Base-by-base conservation (phyloP, 2,797 vertebrate genomes). In the Buphagus erythrorhynchus region DNA sequence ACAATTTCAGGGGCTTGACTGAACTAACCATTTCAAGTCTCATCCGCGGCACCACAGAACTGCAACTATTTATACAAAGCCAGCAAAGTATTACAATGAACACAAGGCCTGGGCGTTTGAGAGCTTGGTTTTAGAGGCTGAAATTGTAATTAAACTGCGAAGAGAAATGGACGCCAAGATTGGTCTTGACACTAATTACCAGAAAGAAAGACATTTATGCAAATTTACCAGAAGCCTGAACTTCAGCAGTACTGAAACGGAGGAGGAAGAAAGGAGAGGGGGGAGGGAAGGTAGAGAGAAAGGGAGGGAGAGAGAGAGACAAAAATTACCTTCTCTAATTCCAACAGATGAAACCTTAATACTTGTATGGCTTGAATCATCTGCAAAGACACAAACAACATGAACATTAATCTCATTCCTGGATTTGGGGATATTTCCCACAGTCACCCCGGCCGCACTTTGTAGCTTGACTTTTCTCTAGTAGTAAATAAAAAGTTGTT, bases 351-450 rank as follows among this genome's bases (percentile, higher is more conserved):
- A 99, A 99, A 99, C 98, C 99, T 99, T 99, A 99, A 99, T 98
- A 99, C 99, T 99, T 99, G 99, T 99, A 99, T 99, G 98, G 99
- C 99, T 99, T 99, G 99, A 97, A 99, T 99, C 99, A 99, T 99
- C 99, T 99, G 99, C 97, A 99, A 98, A 98, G 97, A 98, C 97
- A 99, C 88, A 98, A 97, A 97, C 94, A 97, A 89, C 86, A 96
- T 19, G 8, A 96, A 91, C 49, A 90, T 93, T 96, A 97, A 97
- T 90, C 97, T 98, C 93, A 79, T 54, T 88, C 85, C 83, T 80
- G 92, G 92, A 86, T 91, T 97, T 97, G 90, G 67, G 93, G 95
- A 96, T 97, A 96, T 63, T 86, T 88, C 91, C 91, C 90, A 76
- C 90, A 96, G 80, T 91, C 94, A 25, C 88, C 93, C 91, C 42